Conservation (phyloP, 2,797 vertebrate species). For the Schizothorax lantsangensis region DNA sequence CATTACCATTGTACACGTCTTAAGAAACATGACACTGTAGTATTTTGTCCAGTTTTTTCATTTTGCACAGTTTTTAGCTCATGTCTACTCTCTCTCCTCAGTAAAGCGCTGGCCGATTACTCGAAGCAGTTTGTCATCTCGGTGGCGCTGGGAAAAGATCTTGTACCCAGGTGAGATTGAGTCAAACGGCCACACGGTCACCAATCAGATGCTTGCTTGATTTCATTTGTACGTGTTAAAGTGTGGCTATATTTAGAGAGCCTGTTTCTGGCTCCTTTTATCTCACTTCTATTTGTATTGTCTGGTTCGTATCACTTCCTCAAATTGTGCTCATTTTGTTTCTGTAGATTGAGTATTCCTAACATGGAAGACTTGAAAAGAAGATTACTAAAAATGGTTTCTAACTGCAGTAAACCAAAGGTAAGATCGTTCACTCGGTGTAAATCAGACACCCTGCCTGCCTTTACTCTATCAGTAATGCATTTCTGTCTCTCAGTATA, state of each 20-base stretch:
- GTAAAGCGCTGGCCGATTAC: constrained; percentile 92
- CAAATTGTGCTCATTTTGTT: not conserved
- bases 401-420: constrained; percentile 94
- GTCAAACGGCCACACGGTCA: not conserved
- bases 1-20: not conserved
- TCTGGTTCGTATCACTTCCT: constrained; percentile 38
- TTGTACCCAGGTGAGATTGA: constrained; percentile 88
- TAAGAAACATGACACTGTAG: too few species aligned
- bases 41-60: too few species aligned
- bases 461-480: not conserved
- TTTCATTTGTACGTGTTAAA: not conserved
- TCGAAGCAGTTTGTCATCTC: constrained; percentile 92
- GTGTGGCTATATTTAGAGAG: not conserved
- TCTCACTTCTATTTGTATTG: not conserved
- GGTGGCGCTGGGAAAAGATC: constrained; percentile 92
- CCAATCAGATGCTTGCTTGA: not conserved
- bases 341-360: constrained; percentile 89
- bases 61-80: constrained; percentile 1
- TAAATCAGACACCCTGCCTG: too few species aligned
- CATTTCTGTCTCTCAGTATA: constrained; percentile 80
- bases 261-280: not conserved
- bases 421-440: constrained; percentile 68
- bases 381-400: constrained; percentile 90
- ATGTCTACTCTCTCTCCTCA: constrained; percentile 63
- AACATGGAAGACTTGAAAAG: constrained; percentile 95